Conservation (phyloP, 2,888 invertebrate genomes). For the Chymomyza procnemis region DNA sequence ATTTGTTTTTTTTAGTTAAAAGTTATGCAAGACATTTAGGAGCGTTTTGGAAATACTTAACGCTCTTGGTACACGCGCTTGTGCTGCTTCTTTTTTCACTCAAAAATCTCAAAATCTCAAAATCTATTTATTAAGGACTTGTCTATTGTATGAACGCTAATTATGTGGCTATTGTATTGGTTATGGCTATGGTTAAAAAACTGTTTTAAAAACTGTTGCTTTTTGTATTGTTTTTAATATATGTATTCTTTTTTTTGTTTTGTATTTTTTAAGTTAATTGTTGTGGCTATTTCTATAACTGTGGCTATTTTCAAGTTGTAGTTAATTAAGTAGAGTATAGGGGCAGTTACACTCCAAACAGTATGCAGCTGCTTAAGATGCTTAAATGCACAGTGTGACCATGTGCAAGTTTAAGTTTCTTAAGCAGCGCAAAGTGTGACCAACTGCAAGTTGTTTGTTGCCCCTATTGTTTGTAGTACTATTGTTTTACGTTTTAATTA, state of each 20-base stretch:
- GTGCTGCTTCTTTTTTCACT: constrained; percentile 58
- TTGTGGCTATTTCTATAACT: constrained; percentile 69
- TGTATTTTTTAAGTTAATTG: constrained; percentile 51
- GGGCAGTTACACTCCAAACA: neutral
- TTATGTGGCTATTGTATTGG: constrained; percentile 67
- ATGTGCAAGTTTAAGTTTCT: neutral
- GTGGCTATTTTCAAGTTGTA: constrained; percentile 60
- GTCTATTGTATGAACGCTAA: constrained; percentile 51
- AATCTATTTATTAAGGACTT: constrained; percentile 39
- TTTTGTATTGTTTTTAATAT: constrained; percentile 11
- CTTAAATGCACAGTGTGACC: neutral
- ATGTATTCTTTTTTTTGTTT: constrained; percentile 12
- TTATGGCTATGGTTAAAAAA: constrained; percentile 63
- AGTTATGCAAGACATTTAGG: constrained; percentile 7
- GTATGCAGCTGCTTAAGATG: neutral
- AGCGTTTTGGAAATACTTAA: constrained; percentile 9
- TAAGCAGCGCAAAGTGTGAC: neutral
- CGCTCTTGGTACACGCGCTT: constrained; percentile 45
- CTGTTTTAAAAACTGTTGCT: constrained; percentile 47
- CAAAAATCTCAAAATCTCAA: too few species aligned
- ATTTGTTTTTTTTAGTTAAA: constrained; percentile 32
- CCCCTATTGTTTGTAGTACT: constrained; percentile 1
- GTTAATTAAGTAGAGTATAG: constrained; percentile 28
- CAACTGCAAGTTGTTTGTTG: neutral
- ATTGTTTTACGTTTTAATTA: constrained; percentile 60